These are phyloP conservation scores for Lasioglossum villosulum DNA, from an alignment of 2,888 invertebrate species.

Conservation along the genomic window DNA sequence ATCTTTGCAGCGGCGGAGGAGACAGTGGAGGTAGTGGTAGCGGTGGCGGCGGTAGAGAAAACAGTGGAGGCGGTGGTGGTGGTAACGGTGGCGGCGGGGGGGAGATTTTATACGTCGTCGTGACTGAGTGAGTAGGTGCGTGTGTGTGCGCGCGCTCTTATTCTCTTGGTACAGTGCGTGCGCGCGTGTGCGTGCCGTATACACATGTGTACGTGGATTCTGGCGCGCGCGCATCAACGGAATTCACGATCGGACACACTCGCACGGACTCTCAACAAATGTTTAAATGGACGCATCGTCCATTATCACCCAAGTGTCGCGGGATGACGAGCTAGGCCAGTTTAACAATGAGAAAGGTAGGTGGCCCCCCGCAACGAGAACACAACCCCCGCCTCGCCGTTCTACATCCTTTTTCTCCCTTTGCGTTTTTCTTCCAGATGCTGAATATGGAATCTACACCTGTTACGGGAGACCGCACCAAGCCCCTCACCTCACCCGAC, in stretches of 20 bases:
- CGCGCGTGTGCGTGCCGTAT: slow-evolving; percentile 39
- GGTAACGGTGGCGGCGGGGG: slow-evolving; percentile 51
- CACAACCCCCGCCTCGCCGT: slow-evolving; percentile 23
- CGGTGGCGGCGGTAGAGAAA: slow-evolving; percentile 30
- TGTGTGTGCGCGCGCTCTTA: slow-evolving; percentile 58
- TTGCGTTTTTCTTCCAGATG: slow-evolving; percentile 68
- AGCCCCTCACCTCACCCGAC: slow-evolving; percentile 70
- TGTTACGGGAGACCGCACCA: slow-evolving; percentile 76
- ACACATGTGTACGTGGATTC: slow-evolving; percentile 46
- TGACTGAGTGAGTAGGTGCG: slow-evolving; percentile 61
- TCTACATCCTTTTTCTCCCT: slow-evolving; percentile 42
- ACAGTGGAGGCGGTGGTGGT: slow-evolving; percentile 4
- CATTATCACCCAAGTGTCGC: slow-evolving; percentile 99
- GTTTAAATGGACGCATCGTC: slow-evolving; percentile 99
- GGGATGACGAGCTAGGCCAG: slow-evolving; percentile 95
- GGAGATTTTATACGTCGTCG: slow-evolving; percentile 57
- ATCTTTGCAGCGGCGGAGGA: too few species aligned
- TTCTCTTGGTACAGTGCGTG: slow-evolving; percentile 47
- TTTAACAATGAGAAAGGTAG: slow-evolving; percentile 97
- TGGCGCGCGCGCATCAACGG: slow-evolving; percentile 79
- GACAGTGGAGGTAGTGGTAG: slow-evolving; percentile 39
- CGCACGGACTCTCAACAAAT: slow-evolving; percentile 86
- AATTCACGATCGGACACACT: slow-evolving; percentile 79
- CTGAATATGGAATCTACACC: slow-evolving; percentile 76
- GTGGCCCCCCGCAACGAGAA: slow-evolving; percentile 42